Evolutionary conservation across 2,888 invertebrate genomes (phyloP), one percentile per base, ranked within the genome.

Genomic region (Netelia melanura): DNA sequence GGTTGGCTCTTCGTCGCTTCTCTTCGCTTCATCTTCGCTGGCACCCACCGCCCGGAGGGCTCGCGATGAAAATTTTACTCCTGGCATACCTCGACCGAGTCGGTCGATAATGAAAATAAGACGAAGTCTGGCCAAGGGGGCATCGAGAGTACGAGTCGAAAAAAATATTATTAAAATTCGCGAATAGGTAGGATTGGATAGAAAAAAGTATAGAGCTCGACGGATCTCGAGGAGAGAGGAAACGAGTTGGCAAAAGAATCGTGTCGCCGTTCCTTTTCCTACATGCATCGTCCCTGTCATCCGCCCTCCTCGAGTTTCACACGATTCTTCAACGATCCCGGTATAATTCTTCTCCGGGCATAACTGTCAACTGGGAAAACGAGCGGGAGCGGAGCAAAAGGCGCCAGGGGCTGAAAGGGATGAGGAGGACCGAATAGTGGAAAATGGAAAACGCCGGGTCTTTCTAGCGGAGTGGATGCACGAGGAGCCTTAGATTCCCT

Each of bases 31-130:
- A 67, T 58, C 68, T 44, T 14, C 14, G 10, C 64, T 21, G n/a
- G 11, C 14, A 38, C 17, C 38, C 76, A 38, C 54, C 6, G 30
- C 17, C 21, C 21, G 68, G 17, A 10, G 44, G 54, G 75, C 75
- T 72, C 72, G 43, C 72, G 64, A 68, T 58, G 78, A 81, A 81
- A 84, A 80, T 81, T 21, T 52, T 70, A 70, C 81, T 38, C 61
- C 68, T 77, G 77, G 58, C 65, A 79, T 25, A 61, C 65, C 79
- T 70, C 67, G 72, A 77, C 64, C 67, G 58, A 80, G 77, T 68
- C 64, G 83, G 80, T 83, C 83, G 84, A 81, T 81, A 76, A 77
- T 52, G 80, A 85, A 68, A 74, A 67, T 62, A 76, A 83, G 77
- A 83, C 56, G 62, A 71, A 72, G 62, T 44, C 0, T 38, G 38